Base-by-base conservation (phyloP, 2,888 invertebrate species). In the Harpagoxenus sublaevis region DNA sequence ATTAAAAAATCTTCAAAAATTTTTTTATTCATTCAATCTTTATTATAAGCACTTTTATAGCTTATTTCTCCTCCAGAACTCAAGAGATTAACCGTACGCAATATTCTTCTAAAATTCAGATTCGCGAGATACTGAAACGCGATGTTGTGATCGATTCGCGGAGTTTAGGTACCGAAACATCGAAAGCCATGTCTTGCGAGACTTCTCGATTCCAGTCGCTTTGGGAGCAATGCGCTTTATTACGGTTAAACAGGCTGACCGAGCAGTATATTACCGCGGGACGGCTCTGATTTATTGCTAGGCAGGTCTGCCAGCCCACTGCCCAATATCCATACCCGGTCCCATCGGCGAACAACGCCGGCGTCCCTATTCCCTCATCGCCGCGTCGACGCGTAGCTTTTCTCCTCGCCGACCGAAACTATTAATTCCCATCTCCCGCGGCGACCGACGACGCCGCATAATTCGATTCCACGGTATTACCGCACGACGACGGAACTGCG, bases 181-280 rank as follows among this genome's bases (percentile, higher is more conserved):
- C 42, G 23, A 35, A 65, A 51, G 28, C 28, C 79, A 10, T 28
- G n/a, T 51, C 79, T 81, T 81, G 74, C 48, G 60, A 60, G 79
- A 73, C 48, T 71, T 55, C 83, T 86, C 51, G 51, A 60, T 65
- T 42, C 45, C 60, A 65, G 35, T n/a, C 60, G 74, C 66, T 77
- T 31, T 66, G 66, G 78, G 63, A 85, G 87, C 85, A 83, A 86
- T 81, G 84, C 89, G 92, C 90, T 93, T 93, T 92, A 93, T 94
- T 93, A 93, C 92, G 91, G 89, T 90, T 92, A 92, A 93, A 92
- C 92, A 91, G 93, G 89, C 92, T 92, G 93, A 92, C 92, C 90
- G 87, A 83, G 89, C 91, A 90, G 93, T 93, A 92, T 92, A 93
- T 93, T 94, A 93, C 91, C 71, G 90, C 88, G 84, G 39, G 91